phyloP scores from a whole-genome alignment of 2,797 vertebrate species.

The Mormyrops attenuatus region DNA sequence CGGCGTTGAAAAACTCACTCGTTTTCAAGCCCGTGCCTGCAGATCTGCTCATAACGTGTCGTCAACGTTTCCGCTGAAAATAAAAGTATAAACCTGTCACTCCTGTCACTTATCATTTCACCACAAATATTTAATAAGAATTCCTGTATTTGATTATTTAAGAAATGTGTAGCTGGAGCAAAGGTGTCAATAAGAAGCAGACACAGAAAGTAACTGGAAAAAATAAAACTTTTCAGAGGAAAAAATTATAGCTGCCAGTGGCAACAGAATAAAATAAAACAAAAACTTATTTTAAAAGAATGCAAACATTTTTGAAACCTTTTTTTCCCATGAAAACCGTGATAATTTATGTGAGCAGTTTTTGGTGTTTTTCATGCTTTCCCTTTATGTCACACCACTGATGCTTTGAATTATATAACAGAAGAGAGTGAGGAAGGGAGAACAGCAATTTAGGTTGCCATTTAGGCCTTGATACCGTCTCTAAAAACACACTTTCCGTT shows the following conservation, averaged over 20 bases:
- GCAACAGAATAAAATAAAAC: not conserved
- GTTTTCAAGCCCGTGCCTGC: not conserved
- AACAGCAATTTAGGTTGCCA: not conserved
- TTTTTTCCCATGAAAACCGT: not conserved
- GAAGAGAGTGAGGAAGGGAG: not conserved
- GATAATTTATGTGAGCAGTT: not conserved
- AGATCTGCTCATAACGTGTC: not conserved
- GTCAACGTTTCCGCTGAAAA: not conserved
- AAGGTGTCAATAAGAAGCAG: constrained; percentile 1
- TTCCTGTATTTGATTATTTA: constrained; percentile 5
- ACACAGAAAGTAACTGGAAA: not conserved
- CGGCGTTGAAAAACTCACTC: not conserved
- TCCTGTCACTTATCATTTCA: constrained; percentile 3
- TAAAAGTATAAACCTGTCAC: not conserved
- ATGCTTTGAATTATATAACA: not conserved
- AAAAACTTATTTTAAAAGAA: not conserved
- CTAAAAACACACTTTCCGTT: constrained; percentile 15
- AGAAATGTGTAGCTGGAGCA: not conserved
- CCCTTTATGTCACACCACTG: not conserved
- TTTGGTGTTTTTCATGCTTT: not conserved
- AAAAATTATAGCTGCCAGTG: not conserved
- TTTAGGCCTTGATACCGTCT: constrained; percentile 21
- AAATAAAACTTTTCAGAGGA: not conserved
- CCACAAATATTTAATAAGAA: constrained; percentile 6
- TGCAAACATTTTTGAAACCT: not conserved